A percentile compares a stretch with the other conserved stretches of the same genome.
These are phyloP conservation scores for Lasioglossum zephyrum DNA, from an alignment of 2,888 invertebrate genomes.

Conservation along the genomic window DNA sequence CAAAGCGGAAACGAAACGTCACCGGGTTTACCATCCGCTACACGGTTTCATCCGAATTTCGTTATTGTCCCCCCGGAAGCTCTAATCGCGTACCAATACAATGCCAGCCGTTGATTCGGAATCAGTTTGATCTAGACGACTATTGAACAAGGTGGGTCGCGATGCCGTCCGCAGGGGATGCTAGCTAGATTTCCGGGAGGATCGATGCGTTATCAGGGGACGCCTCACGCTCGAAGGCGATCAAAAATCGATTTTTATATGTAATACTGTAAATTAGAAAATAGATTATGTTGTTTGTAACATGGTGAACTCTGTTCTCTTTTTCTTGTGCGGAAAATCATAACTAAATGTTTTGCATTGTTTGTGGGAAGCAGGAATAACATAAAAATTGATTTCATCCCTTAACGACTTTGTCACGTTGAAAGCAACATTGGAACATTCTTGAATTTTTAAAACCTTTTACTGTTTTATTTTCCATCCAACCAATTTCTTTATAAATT, in stretches of 20 bases:
- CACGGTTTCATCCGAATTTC: not conserved
- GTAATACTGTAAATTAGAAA: not conserved
- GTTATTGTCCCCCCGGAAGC: constrained; percentile 7
- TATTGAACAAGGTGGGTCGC: constrained; percentile 15
- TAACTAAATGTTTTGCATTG: too few species aligned
- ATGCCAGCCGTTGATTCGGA: not conserved
- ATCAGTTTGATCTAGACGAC: constrained; percentile 7
- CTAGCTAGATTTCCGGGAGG: constrained; percentile 27
- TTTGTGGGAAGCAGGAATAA: too few species aligned
- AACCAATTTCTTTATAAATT: too few species aligned
- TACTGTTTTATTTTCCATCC: too few species aligned
- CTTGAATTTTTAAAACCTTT: too few species aligned
- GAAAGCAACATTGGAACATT: too few species aligned
- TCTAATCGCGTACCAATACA: constrained; percentile 3
- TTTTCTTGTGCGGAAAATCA: too few species aligned
- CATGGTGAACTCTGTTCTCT: too few species aligned
- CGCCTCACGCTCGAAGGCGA: not conserved
- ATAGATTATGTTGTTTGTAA: not conserved
- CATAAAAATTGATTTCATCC: too few species aligned
- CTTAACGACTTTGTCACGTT: too few species aligned
- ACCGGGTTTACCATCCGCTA: not conserved
- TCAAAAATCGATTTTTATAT: not conserved
- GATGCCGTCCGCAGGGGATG: not conserved
- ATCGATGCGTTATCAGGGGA: constrained; percentile 40
- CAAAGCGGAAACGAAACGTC: constrained; percentile 9